Evolutionary conservation across 23 tunicate genomes (phyloP).

Genomic region (Botrylloides violaceus): DNA sequence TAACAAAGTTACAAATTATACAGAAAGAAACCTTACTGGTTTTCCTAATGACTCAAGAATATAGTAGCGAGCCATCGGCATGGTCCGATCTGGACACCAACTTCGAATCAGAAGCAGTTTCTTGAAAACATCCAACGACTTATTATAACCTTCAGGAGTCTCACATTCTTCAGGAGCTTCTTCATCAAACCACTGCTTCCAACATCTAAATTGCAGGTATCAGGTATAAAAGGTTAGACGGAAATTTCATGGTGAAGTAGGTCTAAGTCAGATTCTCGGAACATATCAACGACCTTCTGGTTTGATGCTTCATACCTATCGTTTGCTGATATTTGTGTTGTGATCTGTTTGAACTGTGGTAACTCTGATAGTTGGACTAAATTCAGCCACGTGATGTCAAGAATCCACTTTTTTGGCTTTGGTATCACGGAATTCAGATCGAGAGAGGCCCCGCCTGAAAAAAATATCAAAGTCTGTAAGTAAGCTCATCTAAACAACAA

Average conservation of each 20-base stretch:
- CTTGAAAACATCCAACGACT: conserved; percentile 73
- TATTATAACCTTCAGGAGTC: conserved; percentile 79
- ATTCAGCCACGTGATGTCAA: conserved; percentile 92
- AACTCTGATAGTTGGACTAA: conserved; percentile 67
- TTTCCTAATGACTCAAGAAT: conserved; percentile 84
- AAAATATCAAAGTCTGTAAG: neutral
- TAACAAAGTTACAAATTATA: too few relatives aligned
- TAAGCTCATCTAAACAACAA: neutral
- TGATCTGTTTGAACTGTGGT: conserved; percentile 76
- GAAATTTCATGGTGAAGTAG: too few relatives aligned
- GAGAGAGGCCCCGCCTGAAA: conserved; percentile 86
- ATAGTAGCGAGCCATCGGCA: conserved; percentile 86
- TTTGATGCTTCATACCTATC: conserved; percentile 48
- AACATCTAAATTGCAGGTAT: conserved; percentile 31
- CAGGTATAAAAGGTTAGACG: too few relatives aligned
- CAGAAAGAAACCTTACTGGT: conserved; percentile 34
- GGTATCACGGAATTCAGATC: conserved; percentile 78
- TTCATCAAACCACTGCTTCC: conserved; percentile 96
- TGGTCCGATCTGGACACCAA: conserved; percentile 95
- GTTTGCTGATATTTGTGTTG: conserved; percentile 63
- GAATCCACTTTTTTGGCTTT: conserved; percentile 96
- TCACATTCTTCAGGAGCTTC: conserved; percentile 94
- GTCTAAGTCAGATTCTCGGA: neutral
- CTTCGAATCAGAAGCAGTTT: conserved; percentile 83
- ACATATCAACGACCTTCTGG: neutral